phyloP scores from a whole-genome alignment of 2,797 vertebrate species.

The Danio tinwini region DNA sequence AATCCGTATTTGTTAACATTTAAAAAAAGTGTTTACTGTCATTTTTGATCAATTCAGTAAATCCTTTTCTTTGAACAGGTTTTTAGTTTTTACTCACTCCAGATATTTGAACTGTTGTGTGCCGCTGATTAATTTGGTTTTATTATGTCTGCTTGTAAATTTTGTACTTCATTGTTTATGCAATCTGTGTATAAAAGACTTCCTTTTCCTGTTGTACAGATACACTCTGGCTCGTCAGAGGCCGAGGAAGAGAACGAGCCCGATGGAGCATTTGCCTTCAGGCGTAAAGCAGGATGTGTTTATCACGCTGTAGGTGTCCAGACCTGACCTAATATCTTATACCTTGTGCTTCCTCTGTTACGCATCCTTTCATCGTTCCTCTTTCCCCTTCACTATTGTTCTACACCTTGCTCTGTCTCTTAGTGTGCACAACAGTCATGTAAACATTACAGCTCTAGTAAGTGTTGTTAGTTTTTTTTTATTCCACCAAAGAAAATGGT shows the following conservation, averaged over 20 bases:
- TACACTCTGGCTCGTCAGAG: slow-evolving; percentile 96
- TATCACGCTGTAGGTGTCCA: slow-evolving; percentile 93
- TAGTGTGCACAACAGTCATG: neutral
- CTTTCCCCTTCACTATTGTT: neutral
- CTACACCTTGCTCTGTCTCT: neutral
- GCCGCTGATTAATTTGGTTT: neutral
- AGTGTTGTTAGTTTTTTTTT: too few relatives aligned
- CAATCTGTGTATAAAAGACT: neutral
- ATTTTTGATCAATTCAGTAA: neutral
- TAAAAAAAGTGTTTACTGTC: neutral
- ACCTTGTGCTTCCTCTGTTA: neutral
- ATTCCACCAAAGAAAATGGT: too few relatives aligned
- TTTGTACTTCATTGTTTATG: neutral
- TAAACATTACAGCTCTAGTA: neutral
- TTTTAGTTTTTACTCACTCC: too few relatives aligned
- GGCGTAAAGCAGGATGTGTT: slow-evolving; percentile 97
- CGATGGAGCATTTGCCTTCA: slow-evolving; percentile 95
- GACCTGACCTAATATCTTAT: neutral
- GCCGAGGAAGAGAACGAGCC: slow-evolving; percentile 98
- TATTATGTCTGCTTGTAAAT: neutral
- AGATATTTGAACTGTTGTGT: neutral
- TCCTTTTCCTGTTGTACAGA: slow-evolving; percentile 71
- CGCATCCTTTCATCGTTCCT: slow-evolving; percentile 27
- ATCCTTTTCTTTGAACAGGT: neutral
- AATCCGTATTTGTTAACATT: neutral